Conservation (phyloP, 2,113 vertebrate genomes). For the Seriola dumerili region DNA sequence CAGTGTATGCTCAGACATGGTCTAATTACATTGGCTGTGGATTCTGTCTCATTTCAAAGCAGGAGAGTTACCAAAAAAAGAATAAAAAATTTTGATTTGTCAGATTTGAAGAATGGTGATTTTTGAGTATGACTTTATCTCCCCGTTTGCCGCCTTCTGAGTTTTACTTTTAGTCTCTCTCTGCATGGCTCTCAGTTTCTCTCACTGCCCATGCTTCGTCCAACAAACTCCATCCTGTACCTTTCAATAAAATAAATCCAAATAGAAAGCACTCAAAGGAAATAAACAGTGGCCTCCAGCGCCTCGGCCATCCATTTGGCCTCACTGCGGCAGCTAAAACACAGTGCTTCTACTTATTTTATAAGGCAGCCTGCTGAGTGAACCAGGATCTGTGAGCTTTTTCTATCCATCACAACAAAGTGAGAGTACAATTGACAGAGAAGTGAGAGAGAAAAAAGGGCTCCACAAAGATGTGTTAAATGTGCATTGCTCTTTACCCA, state of each 20-base stretch:
- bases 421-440: conserved; percentile 41
- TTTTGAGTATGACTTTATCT: too few relatives aligned
- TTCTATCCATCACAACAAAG: conserved; percentile 49
- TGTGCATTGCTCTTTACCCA: conserved; percentile 9
- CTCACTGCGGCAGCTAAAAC: conserved; percentile 32
- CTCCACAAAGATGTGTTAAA: conserved; percentile 16
- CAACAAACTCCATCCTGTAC: conserved; percentile 22
- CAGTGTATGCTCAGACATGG: conserved; percentile 67
- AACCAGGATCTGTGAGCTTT: conserved; percentile 33
- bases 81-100: neutral
- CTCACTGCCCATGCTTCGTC: neutral
- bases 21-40: conserved; percentile 45
- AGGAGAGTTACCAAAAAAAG: neutral
- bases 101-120: neutral
- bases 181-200: neutral
- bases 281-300: conserved; percentile 59
- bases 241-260: conserved; percentile 48
- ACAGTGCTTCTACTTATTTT: conserved; percentile 12
- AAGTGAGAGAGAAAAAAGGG: conserved; percentile 1
- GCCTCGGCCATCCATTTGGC: conserved; percentile 55
- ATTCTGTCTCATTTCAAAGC: conserved; percentile 48
- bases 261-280: conserved; percentile 74
- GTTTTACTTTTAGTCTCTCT: neutral
- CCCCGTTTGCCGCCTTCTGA: neutral
- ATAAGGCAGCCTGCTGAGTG: conserved; percentile 43